A percentile compares a stretch with the other conserved stretches of the same genome.
Evolutionary conservation across 2,888 invertebrate genomes (phyloP).

Genomic region (Dolichomitus sp.): DNA sequence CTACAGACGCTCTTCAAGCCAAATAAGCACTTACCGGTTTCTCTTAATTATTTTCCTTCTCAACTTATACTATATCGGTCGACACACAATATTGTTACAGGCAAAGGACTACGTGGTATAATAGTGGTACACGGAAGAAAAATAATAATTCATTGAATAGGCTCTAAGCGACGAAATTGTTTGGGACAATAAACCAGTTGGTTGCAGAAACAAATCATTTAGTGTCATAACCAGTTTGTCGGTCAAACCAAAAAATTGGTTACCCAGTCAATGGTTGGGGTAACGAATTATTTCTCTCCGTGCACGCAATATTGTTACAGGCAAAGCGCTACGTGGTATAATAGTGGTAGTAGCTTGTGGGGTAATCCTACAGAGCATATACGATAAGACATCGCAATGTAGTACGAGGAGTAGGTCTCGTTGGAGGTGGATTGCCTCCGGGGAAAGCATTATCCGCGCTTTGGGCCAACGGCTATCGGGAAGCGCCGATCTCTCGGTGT

Average conservation of each 20-base stretch:
- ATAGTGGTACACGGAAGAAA: no score
- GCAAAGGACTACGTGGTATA: background rate
- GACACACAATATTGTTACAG: conserved; percentile 4
- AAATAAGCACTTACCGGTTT: conserved; percentile 60
- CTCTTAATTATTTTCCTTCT: conserved; percentile 59
- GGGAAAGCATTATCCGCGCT: conserved; percentile 78
- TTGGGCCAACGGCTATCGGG: conserved; percentile 77
- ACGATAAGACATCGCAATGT: conserved; percentile 54
- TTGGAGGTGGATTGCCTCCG: conserved; percentile 56
- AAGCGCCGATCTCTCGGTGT: conserved; percentile 78
- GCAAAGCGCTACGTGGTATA: background rate
- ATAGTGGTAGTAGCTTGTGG: conserved; percentile 8
- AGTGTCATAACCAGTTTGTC: no score
- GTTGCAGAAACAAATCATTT: no score
- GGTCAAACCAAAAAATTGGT: no score
- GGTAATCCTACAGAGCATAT: conserved; percentile 35
- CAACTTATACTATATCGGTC: background rate
- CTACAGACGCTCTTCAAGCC: conserved; percentile 6
- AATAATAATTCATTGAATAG: no score
- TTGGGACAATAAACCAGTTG: no score
- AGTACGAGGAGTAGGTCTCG: conserved; percentile 34
- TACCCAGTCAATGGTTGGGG: no score
- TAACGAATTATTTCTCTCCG: no score
- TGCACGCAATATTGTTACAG: conserved; percentile 11
- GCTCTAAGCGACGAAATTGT: no score